Conservation (phyloP, 2,888 invertebrate species). For the Microctonus aethiopoides region DNA sequence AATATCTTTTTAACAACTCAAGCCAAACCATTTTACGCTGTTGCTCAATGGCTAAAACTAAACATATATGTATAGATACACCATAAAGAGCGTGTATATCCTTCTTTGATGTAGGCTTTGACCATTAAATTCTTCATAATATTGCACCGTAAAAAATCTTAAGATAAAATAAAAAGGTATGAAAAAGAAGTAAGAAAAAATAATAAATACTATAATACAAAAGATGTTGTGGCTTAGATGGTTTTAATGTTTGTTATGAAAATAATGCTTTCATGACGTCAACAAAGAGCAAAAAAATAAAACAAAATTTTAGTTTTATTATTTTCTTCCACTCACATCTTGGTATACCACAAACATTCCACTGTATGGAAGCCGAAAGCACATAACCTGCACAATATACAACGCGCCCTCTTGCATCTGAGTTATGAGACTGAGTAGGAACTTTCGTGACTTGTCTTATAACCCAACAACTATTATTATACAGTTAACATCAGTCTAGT, state of each 20-base stretch:
- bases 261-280: not conserved
- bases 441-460: conserved; percentile 1
- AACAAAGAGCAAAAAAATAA: too few species aligned
- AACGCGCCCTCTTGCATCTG: not conserved
- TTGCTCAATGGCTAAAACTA: conserved; percentile 21
- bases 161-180: conserved; percentile 3
- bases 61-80: not conserved
- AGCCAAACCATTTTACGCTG: conserved; percentile 22
- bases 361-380: not conserved
- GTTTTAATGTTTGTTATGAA: not conserved
- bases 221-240: not conserved
- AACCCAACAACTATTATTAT: not conserved
- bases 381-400: not conserved
- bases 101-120: conserved; percentile 31
- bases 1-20: conserved; percentile 38
- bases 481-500: not conserved
- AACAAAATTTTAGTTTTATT: not conserved
- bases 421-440: conserved; percentile 1
- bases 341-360: not conserved
- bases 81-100: conserved; percentile 18
- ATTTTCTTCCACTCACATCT: not conserved
- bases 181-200: conserved; percentile 13
- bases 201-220: not conserved
- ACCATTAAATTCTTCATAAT: conserved; percentile 41
- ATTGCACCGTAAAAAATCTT: not conserved